Evolutionary conservation across 2,888 invertebrate genomes (phyloP).

Genomic region (Parelbella ahira): DNA sequence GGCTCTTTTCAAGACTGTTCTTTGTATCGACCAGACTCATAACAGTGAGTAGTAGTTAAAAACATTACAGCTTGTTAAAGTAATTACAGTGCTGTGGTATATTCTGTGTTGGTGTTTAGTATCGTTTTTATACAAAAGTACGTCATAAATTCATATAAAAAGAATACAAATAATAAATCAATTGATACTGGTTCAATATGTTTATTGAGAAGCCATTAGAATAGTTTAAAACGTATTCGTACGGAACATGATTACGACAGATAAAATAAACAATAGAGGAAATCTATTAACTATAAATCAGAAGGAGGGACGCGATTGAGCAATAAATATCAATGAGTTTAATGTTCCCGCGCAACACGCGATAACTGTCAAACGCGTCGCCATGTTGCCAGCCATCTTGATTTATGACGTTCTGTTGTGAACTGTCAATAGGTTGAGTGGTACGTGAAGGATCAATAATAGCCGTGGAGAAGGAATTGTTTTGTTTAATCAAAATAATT

Average conservation of each 20-base stretch:
- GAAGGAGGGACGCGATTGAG: constrained; percentile 67
- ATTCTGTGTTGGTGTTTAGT: no score
- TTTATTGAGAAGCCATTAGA: constrained; percentile 17
- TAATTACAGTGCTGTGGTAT: no score
- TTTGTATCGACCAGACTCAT: no score
- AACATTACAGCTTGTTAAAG: no score
- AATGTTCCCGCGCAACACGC: constrained; percentile 75
- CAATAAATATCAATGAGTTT: constrained; percentile 79
- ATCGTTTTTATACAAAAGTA: no score
- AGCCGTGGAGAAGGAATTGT: constrained; percentile 4
- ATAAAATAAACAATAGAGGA: constrained; percentile 66
- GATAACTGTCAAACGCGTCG: constrained; percentile 72
- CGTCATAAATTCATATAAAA: constrained; percentile 9
- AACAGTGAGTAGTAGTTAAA: no score
- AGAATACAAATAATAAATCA: constrained; percentile 14
- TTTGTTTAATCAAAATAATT: no score
- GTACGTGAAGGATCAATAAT: constrained; percentile 29
- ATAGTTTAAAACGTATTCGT: constrained; percentile 20
- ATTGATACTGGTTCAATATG: constrained; percentile 7
- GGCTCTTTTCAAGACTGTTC: no score
- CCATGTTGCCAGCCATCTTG: constrained; percentile 74
- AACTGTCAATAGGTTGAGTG: constrained; percentile 61
- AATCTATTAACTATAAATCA: constrained; percentile 75
- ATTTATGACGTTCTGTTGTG: constrained; percentile 66
- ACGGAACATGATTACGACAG: constrained; percentile 30